A percentile compares a stretch with the other conserved stretches of the same genome.
Evolutionary conservation across 2,113 vertebrate genomes (phyloP).

Genomic region (Mus spicilegus): DNA sequence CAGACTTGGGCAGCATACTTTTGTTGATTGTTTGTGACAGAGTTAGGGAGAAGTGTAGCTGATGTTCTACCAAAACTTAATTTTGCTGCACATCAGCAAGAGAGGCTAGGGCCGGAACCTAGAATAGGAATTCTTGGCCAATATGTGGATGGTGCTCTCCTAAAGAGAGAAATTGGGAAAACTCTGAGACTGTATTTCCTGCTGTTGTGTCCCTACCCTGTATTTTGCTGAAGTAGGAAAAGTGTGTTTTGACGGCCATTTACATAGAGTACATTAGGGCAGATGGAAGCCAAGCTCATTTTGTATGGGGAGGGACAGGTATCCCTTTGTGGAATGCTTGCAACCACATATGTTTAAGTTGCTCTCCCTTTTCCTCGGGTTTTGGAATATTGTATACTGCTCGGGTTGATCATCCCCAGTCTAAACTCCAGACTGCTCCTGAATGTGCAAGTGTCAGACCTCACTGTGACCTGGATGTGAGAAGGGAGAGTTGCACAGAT

Average conservation of each 20-base stretch:
- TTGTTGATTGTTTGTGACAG: neutral
- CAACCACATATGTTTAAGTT: neutral
- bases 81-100: neutral
- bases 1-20: neutral
- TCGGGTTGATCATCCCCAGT: neutral
- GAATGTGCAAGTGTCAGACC: neutral
- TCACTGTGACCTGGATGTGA: neutral
- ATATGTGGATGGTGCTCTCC: neutral
- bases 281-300: neutral
- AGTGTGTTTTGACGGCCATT: neutral
- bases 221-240: neutral
- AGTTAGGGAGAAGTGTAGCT: neutral
- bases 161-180: neutral
- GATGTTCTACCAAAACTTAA: neutral
- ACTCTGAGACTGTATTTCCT: neutral
- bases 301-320: neutral
- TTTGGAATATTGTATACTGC: neutral
- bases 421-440: neutral
- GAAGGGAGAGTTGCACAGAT: neutral
- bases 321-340: neutral
- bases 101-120: neutral
- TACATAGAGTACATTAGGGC: neutral
- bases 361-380: neutral
- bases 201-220: neutral
- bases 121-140: neutral